phyloP scores from a whole-genome alignment of 2,113 vertebrate genomes.

The Takifugu bimaculatus region DNA sequence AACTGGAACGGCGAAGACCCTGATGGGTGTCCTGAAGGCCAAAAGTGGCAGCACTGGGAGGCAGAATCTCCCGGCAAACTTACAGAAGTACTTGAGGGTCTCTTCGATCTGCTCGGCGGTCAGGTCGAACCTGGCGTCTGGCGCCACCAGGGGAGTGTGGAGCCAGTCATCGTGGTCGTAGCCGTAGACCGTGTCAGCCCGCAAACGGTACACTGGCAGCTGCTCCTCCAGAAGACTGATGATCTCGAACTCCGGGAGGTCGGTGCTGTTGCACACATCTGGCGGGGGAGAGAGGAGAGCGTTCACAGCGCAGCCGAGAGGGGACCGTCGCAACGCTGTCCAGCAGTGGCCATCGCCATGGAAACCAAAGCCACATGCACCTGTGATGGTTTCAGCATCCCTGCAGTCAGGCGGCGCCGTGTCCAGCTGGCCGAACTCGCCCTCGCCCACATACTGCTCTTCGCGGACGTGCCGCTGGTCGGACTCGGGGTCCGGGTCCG shows the following conservation, averaged over 20 bases:
- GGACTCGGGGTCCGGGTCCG: slow-evolving; percentile 44
- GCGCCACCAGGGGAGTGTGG: slow-evolving; percentile 90
- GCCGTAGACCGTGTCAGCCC: slow-evolving; percentile 93
- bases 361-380: slow-evolving; percentile 26
- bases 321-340: background rate
- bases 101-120: slow-evolving; percentile 96
- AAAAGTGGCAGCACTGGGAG: background rate
- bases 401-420: slow-evolving; percentile 52
- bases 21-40: no score
- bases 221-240: slow-evolving; percentile 98
- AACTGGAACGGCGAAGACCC: no score
- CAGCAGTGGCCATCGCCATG: background rate
- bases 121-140: slow-evolving; percentile 87
- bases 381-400: slow-evolving; percentile 78
- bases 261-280: slow-evolving; percentile 99
- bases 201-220: slow-evolving; percentile 91
- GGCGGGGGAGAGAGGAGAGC: background rate
- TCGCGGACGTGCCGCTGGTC: slow-evolving; percentile 40
- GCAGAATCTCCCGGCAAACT: slow-evolving; percentile 63
- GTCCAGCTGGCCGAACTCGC: slow-evolving; percentile 34
- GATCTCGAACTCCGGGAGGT: slow-evolving; percentile 98
- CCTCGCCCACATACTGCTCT: slow-evolving; percentile 75
- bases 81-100: slow-evolving; percentile 97
- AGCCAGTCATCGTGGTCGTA: slow-evolving; percentile 99
- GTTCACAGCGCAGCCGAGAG: background rate